These are phyloP conservation scores for Polylopha cassiicola DNA, from an alignment of 2,888 invertebrate genomes.

Conservation along the genomic window DNA sequence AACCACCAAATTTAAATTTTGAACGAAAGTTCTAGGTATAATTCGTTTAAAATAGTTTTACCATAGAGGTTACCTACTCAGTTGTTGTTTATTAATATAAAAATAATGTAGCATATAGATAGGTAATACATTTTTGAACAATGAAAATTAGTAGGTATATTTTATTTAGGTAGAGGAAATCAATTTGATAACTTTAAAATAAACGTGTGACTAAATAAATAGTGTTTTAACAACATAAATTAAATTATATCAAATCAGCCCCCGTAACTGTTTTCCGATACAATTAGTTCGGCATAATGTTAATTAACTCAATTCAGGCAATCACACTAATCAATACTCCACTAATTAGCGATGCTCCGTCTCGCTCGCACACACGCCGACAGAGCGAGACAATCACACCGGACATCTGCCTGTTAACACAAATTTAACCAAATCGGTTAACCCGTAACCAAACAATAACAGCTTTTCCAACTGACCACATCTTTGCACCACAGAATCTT, in stretches of 20 bases:
- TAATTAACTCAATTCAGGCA: conserved; percentile 53
- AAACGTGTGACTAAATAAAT: too few species aligned
- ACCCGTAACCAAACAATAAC: conserved; percentile 76
- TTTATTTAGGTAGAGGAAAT: too few species aligned
- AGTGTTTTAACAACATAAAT: too few species aligned
- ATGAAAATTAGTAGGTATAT: too few species aligned
- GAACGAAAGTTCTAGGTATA: too few species aligned
- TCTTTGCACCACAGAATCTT: conserved; percentile 27
- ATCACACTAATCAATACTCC: conserved; percentile 61
- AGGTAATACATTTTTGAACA: too few species aligned
- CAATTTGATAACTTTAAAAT: too few species aligned
- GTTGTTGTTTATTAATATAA: too few species aligned
- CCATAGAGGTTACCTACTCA: too few species aligned
- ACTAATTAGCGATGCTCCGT: conserved; percentile 49
- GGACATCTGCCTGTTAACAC: conserved; percentile 71
- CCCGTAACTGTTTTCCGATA: conserved; percentile 15
- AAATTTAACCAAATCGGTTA: conserved; percentile 77
- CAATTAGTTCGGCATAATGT: conserved; percentile 28
- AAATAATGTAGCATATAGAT: too few species aligned
- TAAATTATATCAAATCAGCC: conserved; percentile 4
- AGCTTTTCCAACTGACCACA: conserved; percentile 72
- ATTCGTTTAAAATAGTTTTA: too few species aligned
- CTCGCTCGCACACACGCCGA: conserved; percentile 31
- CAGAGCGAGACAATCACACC: conserved; percentile 47
- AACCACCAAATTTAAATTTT: too few species aligned